These are phyloP conservation scores for Buathra laborator DNA, from an alignment of 2,888 invertebrate genomes.

Conservation along the genomic window DNA sequence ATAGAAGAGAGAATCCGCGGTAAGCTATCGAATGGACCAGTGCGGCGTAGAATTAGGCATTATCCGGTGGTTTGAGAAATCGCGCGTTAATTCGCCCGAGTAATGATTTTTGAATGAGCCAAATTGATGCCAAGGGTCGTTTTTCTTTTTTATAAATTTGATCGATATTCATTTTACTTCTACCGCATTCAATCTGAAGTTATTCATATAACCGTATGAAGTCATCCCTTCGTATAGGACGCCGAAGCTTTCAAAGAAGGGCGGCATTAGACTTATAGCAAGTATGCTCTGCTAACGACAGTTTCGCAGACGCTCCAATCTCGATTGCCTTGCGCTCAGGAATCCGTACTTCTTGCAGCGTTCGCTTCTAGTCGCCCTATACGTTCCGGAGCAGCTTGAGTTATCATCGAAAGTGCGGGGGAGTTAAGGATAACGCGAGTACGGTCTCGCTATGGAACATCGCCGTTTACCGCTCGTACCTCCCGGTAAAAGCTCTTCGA, in stretches of 20 bases:
- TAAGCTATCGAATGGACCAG: neutral
- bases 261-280: constrained; percentile 25
- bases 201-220: neutral
- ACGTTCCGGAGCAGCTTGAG: neutral
- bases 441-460: constrained; percentile 16
- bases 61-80: neutral
- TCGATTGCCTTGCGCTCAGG: constrained; percentile 37
- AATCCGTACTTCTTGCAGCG: constrained; percentile 43
- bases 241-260: neutral
- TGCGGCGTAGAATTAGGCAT: neutral
- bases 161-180: neutral
- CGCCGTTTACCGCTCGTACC: constrained; percentile 34
- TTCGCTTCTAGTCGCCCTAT: neutral
- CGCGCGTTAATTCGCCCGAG: neutral
- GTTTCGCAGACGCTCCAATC: constrained; percentile 45
- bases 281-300: constrained; percentile 41
- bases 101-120: neutral
- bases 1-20: constrained; percentile 54
- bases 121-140: neutral
- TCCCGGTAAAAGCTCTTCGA: constrained; percentile 35
- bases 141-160: neutral
- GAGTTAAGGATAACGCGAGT: constrained; percentile 9
- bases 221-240: neutral
- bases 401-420: constrained; percentile 40
- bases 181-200: neutral